phyloP scores from a whole-genome alignment of 2,113 vertebrate species.

The Dendropsophus ebraccatus region DNA sequence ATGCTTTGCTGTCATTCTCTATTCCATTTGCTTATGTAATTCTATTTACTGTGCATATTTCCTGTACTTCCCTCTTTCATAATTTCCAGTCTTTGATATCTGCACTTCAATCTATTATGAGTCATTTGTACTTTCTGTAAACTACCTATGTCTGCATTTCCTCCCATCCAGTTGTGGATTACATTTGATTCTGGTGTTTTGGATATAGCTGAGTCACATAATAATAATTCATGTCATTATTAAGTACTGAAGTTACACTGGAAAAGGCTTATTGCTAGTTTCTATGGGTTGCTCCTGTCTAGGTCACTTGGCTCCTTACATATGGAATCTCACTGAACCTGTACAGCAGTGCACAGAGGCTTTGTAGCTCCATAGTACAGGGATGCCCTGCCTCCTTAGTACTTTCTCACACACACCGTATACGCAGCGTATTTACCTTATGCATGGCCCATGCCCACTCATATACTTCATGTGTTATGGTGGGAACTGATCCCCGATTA shows the following conservation, averaged over 20 bases:
- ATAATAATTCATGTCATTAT: not conserved
- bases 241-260: not conserved
- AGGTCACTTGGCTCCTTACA: not conserved
- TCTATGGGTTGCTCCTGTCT: not conserved
- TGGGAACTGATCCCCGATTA: constrained; percentile 19
- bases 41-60: not conserved
- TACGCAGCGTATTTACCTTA: too few relatives aligned
- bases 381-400: too few relatives aligned
- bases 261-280: not conserved
- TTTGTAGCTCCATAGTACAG: too few relatives aligned
- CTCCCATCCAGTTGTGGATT: not conserved
- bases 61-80: not conserved
- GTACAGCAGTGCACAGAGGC: too few relatives aligned
- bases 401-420: too few relatives aligned
- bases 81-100: constrained; percentile 1
- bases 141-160: constrained; percentile 1
- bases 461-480: constrained; percentile 8
- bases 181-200: not conserved
- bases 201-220: not conserved
- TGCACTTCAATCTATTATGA: not conserved
- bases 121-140: constrained; percentile 6
- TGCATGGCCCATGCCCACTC: not conserved
- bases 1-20: not conserved
- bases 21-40: not conserved
- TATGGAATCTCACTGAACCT: too few relatives aligned